These are phyloP conservation scores for Rutilus rutilus DNA, from an alignment of 2,113 vertebrate species.

Conservation along the genomic window DNA sequence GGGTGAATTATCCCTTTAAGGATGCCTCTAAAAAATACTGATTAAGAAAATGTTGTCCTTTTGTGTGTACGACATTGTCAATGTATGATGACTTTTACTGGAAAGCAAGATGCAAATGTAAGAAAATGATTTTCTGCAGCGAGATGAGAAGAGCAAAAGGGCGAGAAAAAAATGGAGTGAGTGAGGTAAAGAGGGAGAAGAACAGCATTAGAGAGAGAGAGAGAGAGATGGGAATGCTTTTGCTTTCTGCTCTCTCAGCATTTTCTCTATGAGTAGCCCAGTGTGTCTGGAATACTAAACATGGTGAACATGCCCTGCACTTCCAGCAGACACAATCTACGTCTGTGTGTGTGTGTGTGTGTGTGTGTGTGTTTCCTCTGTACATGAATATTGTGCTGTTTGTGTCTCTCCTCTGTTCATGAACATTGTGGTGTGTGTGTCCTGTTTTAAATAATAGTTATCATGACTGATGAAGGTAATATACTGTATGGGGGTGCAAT, in stretches of 20 bases:
- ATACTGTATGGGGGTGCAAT: slow-evolving; percentile 29
- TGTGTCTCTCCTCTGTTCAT: slow-evolving; percentile 17
- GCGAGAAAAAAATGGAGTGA: neutral
- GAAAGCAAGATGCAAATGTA: neutral
- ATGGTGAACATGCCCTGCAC: slow-evolving; percentile 37
- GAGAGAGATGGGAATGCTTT: slow-evolving; percentile 22
- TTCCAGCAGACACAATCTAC: slow-evolving; percentile 19
- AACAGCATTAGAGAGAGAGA: slow-evolving; percentile 21
- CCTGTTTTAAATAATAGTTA: slow-evolving; percentile 21
- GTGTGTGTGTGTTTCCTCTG: slow-evolving; percentile 21
- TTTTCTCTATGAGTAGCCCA: slow-evolving; percentile 33
- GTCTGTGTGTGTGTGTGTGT: slow-evolving; percentile 41
- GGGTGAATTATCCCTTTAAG: neutral
- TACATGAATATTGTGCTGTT: neutral
- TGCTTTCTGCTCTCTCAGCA: slow-evolving; percentile 52
- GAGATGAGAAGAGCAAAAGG: slow-evolving; percentile 15
- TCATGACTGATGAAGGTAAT: slow-evolving; percentile 54
- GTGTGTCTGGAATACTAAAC: slow-evolving; percentile 52
- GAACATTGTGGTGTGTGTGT: slow-evolving; percentile 5
- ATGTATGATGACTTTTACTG: neutral
- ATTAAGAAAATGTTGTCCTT: neutral
- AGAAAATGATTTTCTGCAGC: neutral
- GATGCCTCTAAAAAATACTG: neutral
- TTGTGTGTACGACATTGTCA: too few species aligned
- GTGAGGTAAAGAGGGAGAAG: neutral